A percentile compares a stretch with the other conserved stretches of the same genome.
Conservation (phyloP, 1,140 invertebrate species). For the Papilio glaucus region DNA sequence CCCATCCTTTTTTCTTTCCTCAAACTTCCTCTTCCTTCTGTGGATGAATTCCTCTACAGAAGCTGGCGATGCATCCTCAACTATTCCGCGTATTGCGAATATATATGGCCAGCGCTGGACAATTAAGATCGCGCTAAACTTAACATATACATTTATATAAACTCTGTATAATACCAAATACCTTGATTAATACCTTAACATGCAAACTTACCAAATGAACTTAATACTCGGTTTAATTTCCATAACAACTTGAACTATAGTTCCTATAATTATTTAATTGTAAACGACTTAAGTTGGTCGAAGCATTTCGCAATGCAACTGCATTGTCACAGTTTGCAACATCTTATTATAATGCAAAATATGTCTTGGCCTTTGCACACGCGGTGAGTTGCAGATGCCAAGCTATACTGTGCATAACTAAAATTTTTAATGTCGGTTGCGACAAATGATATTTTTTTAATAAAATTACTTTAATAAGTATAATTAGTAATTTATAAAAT, state of each 20-base stretch:
- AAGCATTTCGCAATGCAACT: conserved; percentile 3
- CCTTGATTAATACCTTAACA: neutral
- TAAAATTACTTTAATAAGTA: too few species aligned
- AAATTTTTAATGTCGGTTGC: neutral
- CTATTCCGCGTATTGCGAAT: too few species aligned
- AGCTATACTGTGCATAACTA: conserved; percentile 1
- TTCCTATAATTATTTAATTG: neutral
- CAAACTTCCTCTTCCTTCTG: too few species aligned
- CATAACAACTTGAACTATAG: neutral
- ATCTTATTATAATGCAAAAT: conserved; percentile 22
- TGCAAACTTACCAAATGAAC: neutral
- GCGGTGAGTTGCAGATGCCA: neutral
- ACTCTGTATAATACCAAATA: too few species aligned
- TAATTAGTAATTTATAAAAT: too few species aligned
- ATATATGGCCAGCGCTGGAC: too few species aligned
- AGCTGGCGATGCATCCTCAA: too few species aligned
- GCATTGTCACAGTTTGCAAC: conserved; percentile 13
- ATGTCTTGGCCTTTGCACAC: conserved; percentile 9
- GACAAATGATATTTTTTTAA: too few species aligned
- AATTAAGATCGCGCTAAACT: too few species aligned
- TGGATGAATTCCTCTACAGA: too few species aligned
- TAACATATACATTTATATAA: too few species aligned
- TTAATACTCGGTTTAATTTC: neutral
- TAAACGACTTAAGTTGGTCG: neutral
- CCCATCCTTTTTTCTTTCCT: too few species aligned